Evolutionary conservation across 2,113 vertebrate species (phyloP).

Genomic region (Lepus europaeus): DNA sequence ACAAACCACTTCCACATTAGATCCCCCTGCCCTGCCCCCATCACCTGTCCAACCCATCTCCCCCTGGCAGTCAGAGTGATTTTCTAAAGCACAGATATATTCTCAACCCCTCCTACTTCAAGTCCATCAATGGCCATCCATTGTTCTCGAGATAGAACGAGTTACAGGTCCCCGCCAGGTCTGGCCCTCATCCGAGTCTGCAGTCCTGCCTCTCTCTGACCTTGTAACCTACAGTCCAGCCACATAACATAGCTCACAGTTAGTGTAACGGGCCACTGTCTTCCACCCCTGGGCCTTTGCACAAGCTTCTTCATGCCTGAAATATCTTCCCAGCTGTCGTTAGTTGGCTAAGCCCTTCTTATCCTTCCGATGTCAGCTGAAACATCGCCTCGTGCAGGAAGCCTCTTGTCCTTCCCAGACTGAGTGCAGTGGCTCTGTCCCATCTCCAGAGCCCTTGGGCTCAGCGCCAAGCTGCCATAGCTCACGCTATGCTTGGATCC

Average conservation of each 20-base stretch:
- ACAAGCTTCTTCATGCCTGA: neutral
- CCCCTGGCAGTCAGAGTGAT: neutral
- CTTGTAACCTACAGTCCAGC: neutral
- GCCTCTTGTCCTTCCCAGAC: neutral
- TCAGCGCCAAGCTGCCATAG: neutral
- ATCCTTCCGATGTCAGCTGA: neutral
- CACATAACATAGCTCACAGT: neutral
- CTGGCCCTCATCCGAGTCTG: neutral
- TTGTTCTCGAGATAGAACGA: neutral
- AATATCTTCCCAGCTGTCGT: neutral
- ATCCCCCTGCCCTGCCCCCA: neutral
- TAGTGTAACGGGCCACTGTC: neutral
- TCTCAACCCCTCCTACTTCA: neutral
- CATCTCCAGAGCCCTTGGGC: neutral
- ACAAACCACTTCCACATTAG: fast-evolving
- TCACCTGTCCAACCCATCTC: neutral
- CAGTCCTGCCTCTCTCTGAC: too few relatives aligned
- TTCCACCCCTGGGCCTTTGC: neutral
- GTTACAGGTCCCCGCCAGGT: neutral
- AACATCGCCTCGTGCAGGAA: neutral
- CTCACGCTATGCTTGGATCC: neutral
- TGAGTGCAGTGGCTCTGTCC: neutral
- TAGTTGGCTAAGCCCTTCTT: neutral
- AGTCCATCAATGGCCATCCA: neutral
- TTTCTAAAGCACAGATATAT: neutral